A percentile compares a stretch with the other conserved stretches of the same genome.
phyloP scores from a whole-genome alignment of 2,888 invertebrate genomes.

The Drosophila demipolita region DNA sequence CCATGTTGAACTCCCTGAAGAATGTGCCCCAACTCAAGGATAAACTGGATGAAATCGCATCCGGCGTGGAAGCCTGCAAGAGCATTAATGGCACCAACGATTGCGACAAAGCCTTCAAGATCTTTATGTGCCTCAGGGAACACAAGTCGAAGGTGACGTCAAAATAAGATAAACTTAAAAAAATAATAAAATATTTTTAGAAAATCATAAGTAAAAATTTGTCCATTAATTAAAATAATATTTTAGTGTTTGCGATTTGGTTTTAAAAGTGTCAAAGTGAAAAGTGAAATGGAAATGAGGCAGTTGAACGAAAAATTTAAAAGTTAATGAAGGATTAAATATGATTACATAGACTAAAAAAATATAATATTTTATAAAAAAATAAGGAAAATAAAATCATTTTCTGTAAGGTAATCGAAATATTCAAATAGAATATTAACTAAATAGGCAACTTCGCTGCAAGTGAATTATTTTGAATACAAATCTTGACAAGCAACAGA shows the following conservation, averaged over 20 bases:
- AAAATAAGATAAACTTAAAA: neutral
- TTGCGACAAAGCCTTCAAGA: conserved; percentile 80
- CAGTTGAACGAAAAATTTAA: too few species aligned
- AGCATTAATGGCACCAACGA: conserved; percentile 71
- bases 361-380: neutral
- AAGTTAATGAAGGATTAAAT: neutral
- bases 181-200: neutral
- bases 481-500: neutral
- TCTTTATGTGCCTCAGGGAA: conserved; percentile 77
- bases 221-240: conserved; percentile 30
- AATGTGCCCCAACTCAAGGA: conserved; percentile 63
- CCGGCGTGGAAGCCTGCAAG: conserved; percentile 74
- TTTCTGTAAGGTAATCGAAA: neutral
- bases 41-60: conserved; percentile 59
- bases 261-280: neutral
- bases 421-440: neutral
- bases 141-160: conserved; percentile 43
- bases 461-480: conserved; percentile 1
- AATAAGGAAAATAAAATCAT: neutral
- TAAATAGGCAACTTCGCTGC: neutral
- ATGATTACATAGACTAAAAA: neutral
- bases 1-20: conserved; percentile 48
- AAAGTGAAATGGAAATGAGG: neutral
- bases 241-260: conserved; percentile 8
- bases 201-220: conserved; percentile 38